phyloP scores from a whole-genome alignment of 2,888 invertebrate species.

The Erannis defoliaria region DNA sequence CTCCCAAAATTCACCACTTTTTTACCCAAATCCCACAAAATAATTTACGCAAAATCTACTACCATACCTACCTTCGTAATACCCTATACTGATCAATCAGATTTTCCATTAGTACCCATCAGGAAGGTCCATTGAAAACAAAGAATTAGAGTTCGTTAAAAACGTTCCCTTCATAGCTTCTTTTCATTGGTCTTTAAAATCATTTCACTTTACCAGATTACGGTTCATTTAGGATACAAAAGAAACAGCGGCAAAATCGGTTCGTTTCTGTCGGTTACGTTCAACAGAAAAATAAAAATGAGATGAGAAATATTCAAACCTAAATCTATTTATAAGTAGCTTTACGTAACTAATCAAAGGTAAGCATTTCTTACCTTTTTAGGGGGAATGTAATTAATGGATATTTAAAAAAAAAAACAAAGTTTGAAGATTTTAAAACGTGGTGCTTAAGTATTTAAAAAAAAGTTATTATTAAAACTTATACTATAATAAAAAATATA shows the following conservation, averaged over 20 bases:
- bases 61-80: neutral
- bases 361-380: too few relatives aligned
- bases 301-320: neutral
- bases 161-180: slow-evolving; percentile 2
- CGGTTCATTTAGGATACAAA: slow-evolving; percentile 20
- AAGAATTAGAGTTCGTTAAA: slow-evolving; percentile 21
- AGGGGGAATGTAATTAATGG: too few relatives aligned
- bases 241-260: slow-evolving; percentile 6
- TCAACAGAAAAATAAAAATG: neutral
- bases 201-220: slow-evolving; percentile 18
- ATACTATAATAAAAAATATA: too few relatives aligned
- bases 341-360: too few relatives aligned
- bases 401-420: too few relatives aligned
- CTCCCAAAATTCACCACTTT: too few relatives aligned
- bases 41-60: slow-evolving; percentile 6
- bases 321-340: too few relatives aligned
- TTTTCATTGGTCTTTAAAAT: slow-evolving; percentile 17
- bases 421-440: too few relatives aligned
- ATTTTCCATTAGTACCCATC: slow-evolving; percentile 14
- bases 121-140: slow-evolving; percentile 10
- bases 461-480: too few relatives aligned
- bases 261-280: slow-evolving; percentile 1
- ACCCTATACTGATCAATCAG: slow-evolving; percentile 18
- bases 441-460: too few relatives aligned
- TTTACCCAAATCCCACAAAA: neutral